Conservation (phyloP, 2,113 vertebrate species). For the Rhineura floridana region DNA sequence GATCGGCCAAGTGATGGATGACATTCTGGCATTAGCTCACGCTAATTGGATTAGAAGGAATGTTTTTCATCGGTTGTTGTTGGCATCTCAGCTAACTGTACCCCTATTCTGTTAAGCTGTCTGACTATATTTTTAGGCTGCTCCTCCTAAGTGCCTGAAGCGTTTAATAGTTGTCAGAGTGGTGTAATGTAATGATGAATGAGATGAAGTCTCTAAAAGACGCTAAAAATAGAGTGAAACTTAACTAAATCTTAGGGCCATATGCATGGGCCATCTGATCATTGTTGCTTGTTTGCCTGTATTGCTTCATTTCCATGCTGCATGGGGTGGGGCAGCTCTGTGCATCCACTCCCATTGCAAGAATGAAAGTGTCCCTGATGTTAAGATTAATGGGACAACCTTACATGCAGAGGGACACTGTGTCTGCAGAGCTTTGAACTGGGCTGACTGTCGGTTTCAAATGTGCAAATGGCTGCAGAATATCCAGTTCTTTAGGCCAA, state of each 20-base stretch:
- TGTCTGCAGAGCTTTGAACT: background rate
- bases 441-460: background rate
- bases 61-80: background rate
- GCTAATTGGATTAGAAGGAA: background rate
- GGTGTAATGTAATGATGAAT: conserved; percentile 14
- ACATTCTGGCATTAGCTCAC: background rate
- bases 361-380: background rate
- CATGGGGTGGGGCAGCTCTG: no score
- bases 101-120: background rate
- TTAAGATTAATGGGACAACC: background rate
- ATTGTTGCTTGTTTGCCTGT: no score
- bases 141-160: conserved; percentile 13
- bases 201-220: background rate
- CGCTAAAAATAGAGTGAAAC: conserved; percentile 1
- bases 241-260: background rate
- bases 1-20: background rate
- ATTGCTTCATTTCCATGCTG: no score
- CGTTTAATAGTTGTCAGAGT: background rate
- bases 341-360: background rate
- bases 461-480: background rate
- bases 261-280: background rate
- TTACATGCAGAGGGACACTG: background rate
- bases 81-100: conserved; percentile 11
- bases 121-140: conserved; percentile 13
- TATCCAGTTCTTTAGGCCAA: background rate